These are phyloP conservation scores for Nerophis lumbriciformis DNA, from an alignment of 2,113 vertebrate species.

Conservation along the genomic window DNA sequence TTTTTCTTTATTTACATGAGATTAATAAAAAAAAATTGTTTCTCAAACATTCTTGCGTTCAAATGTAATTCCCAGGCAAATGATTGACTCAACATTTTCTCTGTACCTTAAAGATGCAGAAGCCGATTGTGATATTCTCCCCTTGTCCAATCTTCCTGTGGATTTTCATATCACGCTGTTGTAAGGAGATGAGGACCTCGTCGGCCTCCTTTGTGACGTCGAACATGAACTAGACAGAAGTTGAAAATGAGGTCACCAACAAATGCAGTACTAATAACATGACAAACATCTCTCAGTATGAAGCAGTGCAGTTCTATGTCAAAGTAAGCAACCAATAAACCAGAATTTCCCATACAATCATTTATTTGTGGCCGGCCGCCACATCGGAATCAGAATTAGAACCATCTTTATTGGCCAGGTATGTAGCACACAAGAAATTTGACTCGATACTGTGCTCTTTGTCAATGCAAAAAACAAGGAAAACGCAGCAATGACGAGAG, in stretches of 20 bases:
- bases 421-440: no score
- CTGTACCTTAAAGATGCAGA: constrained; percentile 81
- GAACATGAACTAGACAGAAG: constrained; percentile 79
- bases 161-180: constrained; percentile 84
- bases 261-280: neutral
- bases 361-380: no score
- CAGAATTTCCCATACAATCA: no score
- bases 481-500: no score
- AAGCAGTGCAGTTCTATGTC: neutral
- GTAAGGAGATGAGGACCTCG: constrained; percentile 82
- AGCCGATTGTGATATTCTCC: constrained; percentile 83
- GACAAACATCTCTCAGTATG: neutral
- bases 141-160: constrained; percentile 77
- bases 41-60: no score
- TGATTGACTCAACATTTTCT: neutral
- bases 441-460: no score
- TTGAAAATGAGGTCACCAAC: neutral
- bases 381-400: no score
- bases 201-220: constrained; percentile 81
- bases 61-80: neutral
- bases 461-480: no score
- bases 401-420: no score
- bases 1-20: no score
- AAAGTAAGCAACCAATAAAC: no score
- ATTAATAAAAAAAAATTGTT: no score